Conservation (phyloP, 2,888 invertebrate species). For the Phyto melanocephala region DNA sequence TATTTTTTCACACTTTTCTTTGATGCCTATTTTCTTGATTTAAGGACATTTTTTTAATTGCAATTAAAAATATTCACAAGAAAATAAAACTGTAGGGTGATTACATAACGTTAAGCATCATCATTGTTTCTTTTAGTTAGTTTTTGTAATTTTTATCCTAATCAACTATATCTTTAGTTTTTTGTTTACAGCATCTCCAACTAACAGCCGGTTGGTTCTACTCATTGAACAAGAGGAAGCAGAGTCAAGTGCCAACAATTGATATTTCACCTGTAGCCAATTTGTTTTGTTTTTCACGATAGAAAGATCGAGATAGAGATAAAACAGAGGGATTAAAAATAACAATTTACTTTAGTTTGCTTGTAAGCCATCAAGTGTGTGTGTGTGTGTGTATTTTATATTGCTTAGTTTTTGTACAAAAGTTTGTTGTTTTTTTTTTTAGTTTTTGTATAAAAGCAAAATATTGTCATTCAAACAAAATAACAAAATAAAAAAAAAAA, state of each 20-base stretch:
- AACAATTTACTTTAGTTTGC: not conserved
- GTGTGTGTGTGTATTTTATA: not conserved
- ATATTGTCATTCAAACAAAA: not conserved
- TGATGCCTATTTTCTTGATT: too few relatives aligned
- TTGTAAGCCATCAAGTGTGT: not conserved
- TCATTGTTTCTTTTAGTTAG: too few relatives aligned
- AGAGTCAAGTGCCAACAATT: slow-evolving; percentile 13
- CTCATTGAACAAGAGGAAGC: not conserved
- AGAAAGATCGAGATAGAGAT: too few relatives aligned
- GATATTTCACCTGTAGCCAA: slow-evolving; percentile 44
- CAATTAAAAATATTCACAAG: too few relatives aligned
- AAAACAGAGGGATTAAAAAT: not conserved
- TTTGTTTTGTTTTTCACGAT: not conserved
- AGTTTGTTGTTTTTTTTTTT: not conserved
- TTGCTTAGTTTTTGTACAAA: not conserved
- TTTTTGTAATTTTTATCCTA: too few relatives aligned
- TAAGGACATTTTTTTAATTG: too few relatives aligned
- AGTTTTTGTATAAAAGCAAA: slow-evolving; percentile 4
- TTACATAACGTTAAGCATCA: too few relatives aligned
- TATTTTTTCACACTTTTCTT: too few relatives aligned
- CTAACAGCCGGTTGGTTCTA: too few relatives aligned
- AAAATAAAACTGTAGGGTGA: too few relatives aligned
- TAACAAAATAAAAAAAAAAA: not conserved
- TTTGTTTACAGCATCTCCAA: not conserved
- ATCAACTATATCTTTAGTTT: too few relatives aligned